These are phyloP conservation scores for Ophion slaviceki DNA, from an alignment of 2,888 invertebrate species.

Conservation along the genomic window DNA sequence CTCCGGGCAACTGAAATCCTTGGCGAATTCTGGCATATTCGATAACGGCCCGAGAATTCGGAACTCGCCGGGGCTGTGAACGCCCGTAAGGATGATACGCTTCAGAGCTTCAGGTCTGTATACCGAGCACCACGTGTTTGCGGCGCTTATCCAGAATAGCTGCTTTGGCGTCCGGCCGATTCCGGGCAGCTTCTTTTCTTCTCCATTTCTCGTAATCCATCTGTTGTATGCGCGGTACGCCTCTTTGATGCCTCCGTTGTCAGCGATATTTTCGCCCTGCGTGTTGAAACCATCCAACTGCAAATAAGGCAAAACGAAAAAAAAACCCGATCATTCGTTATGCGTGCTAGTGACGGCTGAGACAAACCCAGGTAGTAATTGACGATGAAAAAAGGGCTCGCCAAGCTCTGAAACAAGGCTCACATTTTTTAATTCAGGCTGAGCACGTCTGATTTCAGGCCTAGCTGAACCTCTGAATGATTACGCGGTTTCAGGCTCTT, in stretches of 20 bases:
- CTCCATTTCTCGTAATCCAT: constrained; percentile 87
- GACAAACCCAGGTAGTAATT: too few relatives aligned
- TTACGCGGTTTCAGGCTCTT: too few relatives aligned
- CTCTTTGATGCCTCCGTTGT: constrained; percentile 9
- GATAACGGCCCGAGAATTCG: constrained; percentile 87
- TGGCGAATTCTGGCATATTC: constrained; percentile 86
- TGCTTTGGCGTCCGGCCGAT: constrained; percentile 88
- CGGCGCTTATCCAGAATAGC: constrained; percentile 87
- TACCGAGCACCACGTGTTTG: constrained; percentile 87
- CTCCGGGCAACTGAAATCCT: constrained; percentile 86
- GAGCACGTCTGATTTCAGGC: too few relatives aligned
- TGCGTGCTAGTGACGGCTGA: neutral
- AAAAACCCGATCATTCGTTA: neutral
- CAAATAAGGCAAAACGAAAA: constrained; percentile 66
- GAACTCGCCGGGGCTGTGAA: constrained; percentile 89
- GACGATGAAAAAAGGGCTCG: too few relatives aligned
- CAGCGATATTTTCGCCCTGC: constrained; percentile 93
- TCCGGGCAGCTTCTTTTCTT: constrained; percentile 89
- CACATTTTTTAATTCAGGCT: too few relatives aligned
- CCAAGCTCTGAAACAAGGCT: too few relatives aligned
- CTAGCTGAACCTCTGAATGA: too few relatives aligned
- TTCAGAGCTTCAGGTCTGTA: constrained; percentile 93
- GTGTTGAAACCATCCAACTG: constrained; percentile 89
- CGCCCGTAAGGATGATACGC: constrained; percentile 90
- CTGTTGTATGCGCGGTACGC: constrained; percentile 86